Evolutionary conservation across 1,140 invertebrate species (phyloP), one percentile per base, ranked within the genome.

Genomic region (Ooceraea biroi): DNA sequence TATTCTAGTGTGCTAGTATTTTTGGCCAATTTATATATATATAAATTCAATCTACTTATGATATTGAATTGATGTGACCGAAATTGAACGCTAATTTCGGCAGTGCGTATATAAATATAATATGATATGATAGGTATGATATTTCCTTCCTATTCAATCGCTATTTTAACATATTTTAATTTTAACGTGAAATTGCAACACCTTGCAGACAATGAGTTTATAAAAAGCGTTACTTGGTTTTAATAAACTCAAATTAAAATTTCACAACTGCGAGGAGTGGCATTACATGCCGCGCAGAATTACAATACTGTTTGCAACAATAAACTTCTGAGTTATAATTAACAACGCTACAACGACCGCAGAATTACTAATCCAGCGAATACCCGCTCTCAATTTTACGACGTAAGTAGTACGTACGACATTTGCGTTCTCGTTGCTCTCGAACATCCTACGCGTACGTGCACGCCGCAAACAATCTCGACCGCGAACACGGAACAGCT

Each of bases 311-410:
- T 52, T 71, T 46, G 46, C 48, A 71, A 71, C 76, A 57, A 71
- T 71, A 80, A 78, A 80, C 76, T 80, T 71, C 36, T 17, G 52
- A 57, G 30, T 80, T 46, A 41, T 71, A 80, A 80, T 80, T 80
- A 78, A 80, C 61, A 52, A 27, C 17, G 36, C 50, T 71, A 30
- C 65, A 71, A 58, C 66, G 66, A 30, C 17, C 50, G 25, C 50
- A 7, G 76, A 71, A 80, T 69, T 71, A 71, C 36, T 69, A 80
- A 80, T 80, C 52, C 66, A 41, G 48, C 63, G 36, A 80, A 71
- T 71, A 57, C 4, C 36, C 25, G 36, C 17, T 78, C 36, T 68
- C 76, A 36, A 68, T 78, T 80, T 80, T 80, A 68, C 48, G 76
- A 57, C 36, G 52, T 71, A 80, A 80, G 65, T 80, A 30, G 50